A percentile compares a stretch with the other conserved stretches of the same genome.
phyloP scores from a whole-genome alignment of 2,888 invertebrate genomes.

The Frankliniella fusca region DNA sequence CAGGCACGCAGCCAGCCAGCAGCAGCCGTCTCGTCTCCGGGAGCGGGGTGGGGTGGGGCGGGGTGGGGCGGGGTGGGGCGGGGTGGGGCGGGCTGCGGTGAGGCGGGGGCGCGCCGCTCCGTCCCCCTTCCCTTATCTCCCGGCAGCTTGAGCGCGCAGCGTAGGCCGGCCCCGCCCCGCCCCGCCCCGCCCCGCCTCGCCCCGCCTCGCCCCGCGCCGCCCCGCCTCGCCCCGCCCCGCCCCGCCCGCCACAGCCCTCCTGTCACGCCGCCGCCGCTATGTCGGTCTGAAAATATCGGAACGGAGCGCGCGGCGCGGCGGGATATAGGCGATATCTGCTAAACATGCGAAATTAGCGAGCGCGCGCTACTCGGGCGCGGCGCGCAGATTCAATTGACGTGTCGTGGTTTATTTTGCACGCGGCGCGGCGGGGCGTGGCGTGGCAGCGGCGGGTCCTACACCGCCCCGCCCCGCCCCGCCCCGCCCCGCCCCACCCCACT shows the following conservation, averaged over 20 bases:
- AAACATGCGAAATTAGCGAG: not conserved
- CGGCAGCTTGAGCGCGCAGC: no score
- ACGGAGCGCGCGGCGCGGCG: not conserved
- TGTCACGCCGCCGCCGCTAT: no score
- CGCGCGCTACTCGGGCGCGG: not conserved
- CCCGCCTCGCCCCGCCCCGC: not conserved
- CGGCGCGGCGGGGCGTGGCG: not conserved
- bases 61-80: not conserved
- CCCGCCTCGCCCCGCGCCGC: not conserved
- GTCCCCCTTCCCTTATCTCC: no score
- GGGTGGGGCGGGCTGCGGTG: not conserved
- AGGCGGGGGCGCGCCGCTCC: no score
- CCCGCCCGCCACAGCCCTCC: no score
- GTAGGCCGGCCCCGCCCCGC: no score
- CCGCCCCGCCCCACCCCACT: not conserved
- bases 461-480: not conserved
- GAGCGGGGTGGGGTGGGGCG: not conserved
- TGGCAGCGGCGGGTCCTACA: not conserved
- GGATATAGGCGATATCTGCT: not conserved
- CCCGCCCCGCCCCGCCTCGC: no score
- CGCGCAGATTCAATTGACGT: not conserved
- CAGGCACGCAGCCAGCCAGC: not conserved
- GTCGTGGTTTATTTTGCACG: not conserved
- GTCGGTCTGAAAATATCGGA: no score
- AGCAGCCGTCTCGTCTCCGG: not conserved